Evolutionary conservation across 2,888 invertebrate genomes (phyloP), one percentile per base, ranked within the genome.

Genomic region (Cantharis rufa): DNA sequence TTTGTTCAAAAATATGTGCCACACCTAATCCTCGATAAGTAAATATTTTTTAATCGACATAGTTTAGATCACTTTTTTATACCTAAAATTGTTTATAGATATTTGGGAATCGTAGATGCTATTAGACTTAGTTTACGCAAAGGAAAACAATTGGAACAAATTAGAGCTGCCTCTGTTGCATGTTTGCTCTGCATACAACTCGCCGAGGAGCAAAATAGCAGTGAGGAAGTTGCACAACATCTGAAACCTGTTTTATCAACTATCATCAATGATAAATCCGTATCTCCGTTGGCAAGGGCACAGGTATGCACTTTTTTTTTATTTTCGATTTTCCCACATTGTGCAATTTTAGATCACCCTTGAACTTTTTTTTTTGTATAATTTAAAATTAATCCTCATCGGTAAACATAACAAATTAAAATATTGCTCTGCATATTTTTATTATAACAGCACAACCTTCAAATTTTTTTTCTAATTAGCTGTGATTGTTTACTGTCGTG

Each of bases 121-220:
- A 90, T 97, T 72, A 94, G 96, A 84, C 91, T 93, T 66, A 93
- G 96, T 73, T 88, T 98, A 85, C 93, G 95, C 79, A 93, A 96
- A 74, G 97, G 98, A 0, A 92, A 94, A 63, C 94, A 94, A 3
- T 92, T 92, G 0, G 98, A 98, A 88, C 94, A 94, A 85, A 92
- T 92, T 0, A 92, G 94, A 15, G 97, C 97, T 0, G 96, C 97
- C 0, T 92, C 93, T 70, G 88, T 98, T 66, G 94, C 95, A 1
- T 93, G 95, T 0, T 87, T 98, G 18, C 87, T 98, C 0, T 94
- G 96, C 78, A 89, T 98, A 7, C 98, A 98, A 89, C 90, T 98
- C 78, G 95, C 95, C 32, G 90, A 92, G 3, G 87, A 89, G 15
- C 92, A 92, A 69, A 90, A 90, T 62, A 90, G 92, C 16, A 48